Evolutionary conservation across 2,113 vertebrate genomes (phyloP).

Genomic region (Lates calcarifer): DNA sequence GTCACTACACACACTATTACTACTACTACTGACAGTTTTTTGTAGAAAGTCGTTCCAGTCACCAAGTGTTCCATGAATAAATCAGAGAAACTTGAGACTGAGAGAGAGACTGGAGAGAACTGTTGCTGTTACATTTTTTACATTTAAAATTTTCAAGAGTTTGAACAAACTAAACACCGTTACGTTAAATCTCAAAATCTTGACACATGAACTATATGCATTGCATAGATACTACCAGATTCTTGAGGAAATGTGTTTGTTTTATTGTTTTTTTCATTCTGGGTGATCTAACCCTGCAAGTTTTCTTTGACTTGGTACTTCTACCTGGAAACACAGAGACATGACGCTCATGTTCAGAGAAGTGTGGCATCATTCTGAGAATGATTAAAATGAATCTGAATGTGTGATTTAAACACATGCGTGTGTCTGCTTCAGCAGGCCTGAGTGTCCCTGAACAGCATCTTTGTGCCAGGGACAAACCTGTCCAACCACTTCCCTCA

Average conservation of each 20-base stretch:
- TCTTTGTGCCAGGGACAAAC: constrained; percentile 49
- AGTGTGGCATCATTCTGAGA: constrained; percentile 32
- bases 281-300: neutral
- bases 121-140: neutral
- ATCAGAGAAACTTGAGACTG: neutral
- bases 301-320: neutral
- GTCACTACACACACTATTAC: neutral
- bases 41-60: neutral
- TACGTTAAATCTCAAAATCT: neutral
- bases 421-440: constrained; percentile 23
- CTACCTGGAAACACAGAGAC: neutral
- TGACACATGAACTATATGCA: neutral
- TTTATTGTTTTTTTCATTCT: neutral
- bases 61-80: neutral
- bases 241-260: neutral
- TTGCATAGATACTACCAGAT: too few species aligned
- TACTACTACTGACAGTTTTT: too few species aligned
- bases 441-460: constrained; percentile 26
- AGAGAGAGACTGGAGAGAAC: neutral
- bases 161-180: neutral
- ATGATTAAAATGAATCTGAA: constrained; percentile 25
- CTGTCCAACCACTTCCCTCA: constrained; percentile 48
- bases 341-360: constrained; percentile 17
- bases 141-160: neutral
- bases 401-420: neutral